Evolutionary conservation across 2,888 invertebrate genomes (phyloP).

Genomic region (Orthosia gothica): DNA sequence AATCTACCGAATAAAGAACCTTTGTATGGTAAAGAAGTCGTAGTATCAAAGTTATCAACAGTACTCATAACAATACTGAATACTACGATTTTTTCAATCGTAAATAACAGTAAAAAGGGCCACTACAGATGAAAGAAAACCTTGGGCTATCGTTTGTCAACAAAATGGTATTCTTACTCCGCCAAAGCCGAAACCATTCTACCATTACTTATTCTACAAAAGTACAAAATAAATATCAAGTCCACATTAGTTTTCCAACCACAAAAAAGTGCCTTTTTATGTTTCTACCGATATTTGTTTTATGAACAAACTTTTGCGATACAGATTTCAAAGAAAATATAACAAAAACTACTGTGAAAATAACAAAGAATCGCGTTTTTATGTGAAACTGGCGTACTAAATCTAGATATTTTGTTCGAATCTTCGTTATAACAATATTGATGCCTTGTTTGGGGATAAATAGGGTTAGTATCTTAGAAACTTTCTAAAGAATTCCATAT

Average conservation of each 20-base stretch:
- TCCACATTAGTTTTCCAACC: conserved; percentile 8
- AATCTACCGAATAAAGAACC: too few relatives aligned
- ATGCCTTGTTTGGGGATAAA: neutral
- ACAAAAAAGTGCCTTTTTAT: conserved; percentile 40
- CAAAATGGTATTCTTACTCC: neutral
- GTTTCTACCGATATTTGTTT: conserved; percentile 35
- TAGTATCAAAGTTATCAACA: too few relatives aligned
- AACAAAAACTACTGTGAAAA: conserved; percentile 25
- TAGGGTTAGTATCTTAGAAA: neutral
- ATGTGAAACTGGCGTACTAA: conserved; percentile 16
- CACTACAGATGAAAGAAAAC: neutral
- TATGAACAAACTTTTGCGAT: conserved; percentile 28
- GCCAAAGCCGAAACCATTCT: neutral
- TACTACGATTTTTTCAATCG: too few relatives aligned
- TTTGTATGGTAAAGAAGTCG: too few relatives aligned
- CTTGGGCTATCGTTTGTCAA: neutral
- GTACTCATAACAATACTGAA: too few relatives aligned
- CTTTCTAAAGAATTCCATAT: neutral
- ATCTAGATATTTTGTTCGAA: conserved; percentile 35
- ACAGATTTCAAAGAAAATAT: conserved; percentile 29
- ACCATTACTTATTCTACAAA: conserved; percentile 10
- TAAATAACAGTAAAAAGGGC: neutral
- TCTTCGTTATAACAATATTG: conserved; percentile 26
- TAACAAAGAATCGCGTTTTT: conserved; percentile 33
- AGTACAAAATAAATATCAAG: conserved; percentile 24